These are phyloP conservation scores for Ceratosolen fusciceps DNA, from an alignment of 1,140 invertebrate genomes.

Conservation along the genomic window DNA sequence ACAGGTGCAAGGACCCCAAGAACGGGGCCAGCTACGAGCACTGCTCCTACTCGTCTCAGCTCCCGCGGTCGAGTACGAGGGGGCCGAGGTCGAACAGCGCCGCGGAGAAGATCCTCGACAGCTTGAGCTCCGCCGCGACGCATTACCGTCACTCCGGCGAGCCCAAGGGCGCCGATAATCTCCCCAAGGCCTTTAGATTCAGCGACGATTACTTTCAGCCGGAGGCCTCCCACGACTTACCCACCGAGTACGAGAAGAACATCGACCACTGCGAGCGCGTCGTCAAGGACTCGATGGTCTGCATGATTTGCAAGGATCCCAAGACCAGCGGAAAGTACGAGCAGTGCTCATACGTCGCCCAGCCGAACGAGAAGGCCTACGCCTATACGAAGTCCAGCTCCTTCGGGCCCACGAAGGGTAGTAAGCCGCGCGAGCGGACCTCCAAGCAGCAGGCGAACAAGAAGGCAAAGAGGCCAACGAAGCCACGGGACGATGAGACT, in stretches of 20 bases:
- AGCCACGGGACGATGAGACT: no score
- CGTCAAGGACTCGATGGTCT: constrained; percentile 77
- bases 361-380: constrained; percentile 77
- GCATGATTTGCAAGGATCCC: constrained; percentile 78
- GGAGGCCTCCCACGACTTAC: constrained; percentile 46
- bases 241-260: constrained; percentile 54
- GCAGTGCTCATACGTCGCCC: constrained; percentile 79
- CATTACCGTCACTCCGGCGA: constrained; percentile 6
- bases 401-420: constrained; percentile 49
- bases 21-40: constrained; percentile 69
- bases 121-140: neutral
- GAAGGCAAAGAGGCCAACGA: constrained; percentile 33
- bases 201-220: constrained; percentile 61
- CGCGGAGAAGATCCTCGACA: neutral
- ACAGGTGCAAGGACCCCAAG: constrained; percentile 70
- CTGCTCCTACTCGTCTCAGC: constrained; percentile 67
- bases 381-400: constrained; percentile 69
- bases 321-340: constrained; percentile 82
- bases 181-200: constrained; percentile 49
- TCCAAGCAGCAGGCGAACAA: neutral
- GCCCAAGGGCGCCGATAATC: neutral
- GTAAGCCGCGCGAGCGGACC: constrained; percentile 44
- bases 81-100: constrained; percentile 71
- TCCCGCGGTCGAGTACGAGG: constrained; percentile 60
- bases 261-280: constrained; percentile 53